Conservation (phyloP, 1,140 invertebrate genomes). For the Drosophila fuyamai region DNA sequence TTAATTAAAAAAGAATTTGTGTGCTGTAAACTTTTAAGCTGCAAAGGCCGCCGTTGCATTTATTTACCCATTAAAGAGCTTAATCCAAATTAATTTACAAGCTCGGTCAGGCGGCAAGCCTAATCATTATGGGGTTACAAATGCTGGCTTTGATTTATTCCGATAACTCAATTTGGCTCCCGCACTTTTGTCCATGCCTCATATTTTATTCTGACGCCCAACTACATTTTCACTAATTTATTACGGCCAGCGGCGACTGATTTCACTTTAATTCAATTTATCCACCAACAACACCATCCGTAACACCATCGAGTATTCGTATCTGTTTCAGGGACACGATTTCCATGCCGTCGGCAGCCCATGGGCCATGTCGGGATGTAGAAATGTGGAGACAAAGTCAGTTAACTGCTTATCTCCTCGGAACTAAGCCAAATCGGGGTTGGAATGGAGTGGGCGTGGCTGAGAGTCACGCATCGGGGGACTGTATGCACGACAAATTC, state of each 20-base stretch:
- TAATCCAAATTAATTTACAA: conserved; percentile 61
- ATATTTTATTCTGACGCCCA: conserved; percentile 42
- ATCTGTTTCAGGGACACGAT: conserved; percentile 58
- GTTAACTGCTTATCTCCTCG: conserved; percentile 74
- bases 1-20: conserved; percentile 72
- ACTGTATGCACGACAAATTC: conserved; percentile 74
- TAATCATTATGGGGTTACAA: conserved; percentile 38
- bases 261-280: conserved; percentile 82
- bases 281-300: conserved; percentile 50
- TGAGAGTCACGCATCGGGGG: conserved; percentile 40
- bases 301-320: conserved; percentile 39
- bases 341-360: conserved; percentile 38
- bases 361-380: conserved; percentile 24
- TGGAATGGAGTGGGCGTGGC: conserved; percentile 38
- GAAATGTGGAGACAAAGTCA: conserved; percentile 52
- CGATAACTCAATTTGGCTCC: conserved; percentile 61
- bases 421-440: conserved; percentile 64
- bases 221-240: conserved; percentile 72
- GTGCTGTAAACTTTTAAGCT: conserved; percentile 61
- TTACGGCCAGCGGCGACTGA: conserved; percentile 71
- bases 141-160: conserved; percentile 60
- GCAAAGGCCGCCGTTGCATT: conserved; percentile 36
- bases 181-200: conserved; percentile 1
- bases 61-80: conserved; percentile 53
- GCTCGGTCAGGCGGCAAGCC: conserved; percentile 11